phyloP scores from a whole-genome alignment of 2,113 vertebrate genomes.

The Calidris pugnax region DNA sequence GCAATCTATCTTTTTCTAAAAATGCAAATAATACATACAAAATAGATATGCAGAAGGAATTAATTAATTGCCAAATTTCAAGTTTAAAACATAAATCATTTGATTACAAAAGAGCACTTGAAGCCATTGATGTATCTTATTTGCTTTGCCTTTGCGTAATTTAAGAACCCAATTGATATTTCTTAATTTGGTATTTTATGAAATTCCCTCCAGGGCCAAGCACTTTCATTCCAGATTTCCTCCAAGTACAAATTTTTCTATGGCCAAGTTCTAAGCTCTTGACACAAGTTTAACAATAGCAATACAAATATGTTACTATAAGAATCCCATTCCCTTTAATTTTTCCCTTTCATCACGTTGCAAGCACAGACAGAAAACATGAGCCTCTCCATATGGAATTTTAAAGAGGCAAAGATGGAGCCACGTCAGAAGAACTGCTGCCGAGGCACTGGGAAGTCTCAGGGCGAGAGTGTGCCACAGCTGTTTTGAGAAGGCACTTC shows the following conservation, averaged over 20 bases:
- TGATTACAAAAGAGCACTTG: constrained; percentile 27
- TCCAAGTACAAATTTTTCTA: background rate
- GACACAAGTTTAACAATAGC: constrained; percentile 9
- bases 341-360: background rate
- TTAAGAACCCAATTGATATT: constrained; percentile 41
- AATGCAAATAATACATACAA: background rate
- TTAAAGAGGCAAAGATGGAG: constrained; percentile 7
- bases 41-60: background rate
- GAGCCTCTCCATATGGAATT: background rate
- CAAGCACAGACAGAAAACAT: background rate
- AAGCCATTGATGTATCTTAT: constrained; percentile 10
- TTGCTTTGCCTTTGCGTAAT: constrained; percentile 33
- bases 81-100: constrained; percentile 35
- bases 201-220: constrained; percentile 12
- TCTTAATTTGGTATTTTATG: constrained; percentile 52
- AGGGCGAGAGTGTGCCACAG: background rate
- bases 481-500: background rate
- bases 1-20: background rate
- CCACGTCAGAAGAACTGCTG: background rate
- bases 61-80: constrained; percentile 34
- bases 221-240: constrained; percentile 13
- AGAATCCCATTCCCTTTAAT: background rate
- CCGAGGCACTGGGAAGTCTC: background rate
- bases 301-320: background rate
- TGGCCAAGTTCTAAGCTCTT: background rate